phyloP scores from a whole-genome alignment of 2,797 vertebrate genomes.

The Phoxinus dragarum region DNA sequence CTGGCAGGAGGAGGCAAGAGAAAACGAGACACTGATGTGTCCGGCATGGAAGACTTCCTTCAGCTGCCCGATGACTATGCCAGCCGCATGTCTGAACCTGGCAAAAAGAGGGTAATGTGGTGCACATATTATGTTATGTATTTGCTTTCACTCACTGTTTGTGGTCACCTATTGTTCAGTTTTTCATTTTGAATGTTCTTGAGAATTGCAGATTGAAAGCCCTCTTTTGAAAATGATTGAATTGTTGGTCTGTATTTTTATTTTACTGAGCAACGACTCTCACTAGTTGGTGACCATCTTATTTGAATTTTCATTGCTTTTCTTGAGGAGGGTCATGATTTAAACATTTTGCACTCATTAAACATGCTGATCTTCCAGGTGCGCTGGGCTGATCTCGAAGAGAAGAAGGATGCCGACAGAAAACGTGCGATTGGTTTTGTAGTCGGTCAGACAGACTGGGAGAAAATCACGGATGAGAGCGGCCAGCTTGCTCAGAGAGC shows the following conservation, averaged over 20 bases:
- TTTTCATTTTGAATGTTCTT: background rate
- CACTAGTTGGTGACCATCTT: background rate
- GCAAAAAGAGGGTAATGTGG: conserved; percentile 94
- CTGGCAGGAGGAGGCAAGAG: conserved; percentile 90
- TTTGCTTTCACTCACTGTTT: background rate
- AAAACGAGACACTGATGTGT: conserved; percentile 89
- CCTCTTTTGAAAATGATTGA: background rate
- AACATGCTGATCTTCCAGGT: conserved; percentile 79
- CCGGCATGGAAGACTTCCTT: conserved; percentile 94
- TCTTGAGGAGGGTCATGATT: background rate
- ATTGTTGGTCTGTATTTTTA: conserved; percentile 21
- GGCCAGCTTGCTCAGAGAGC: conserved; percentile 96
- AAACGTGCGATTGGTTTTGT: conserved; percentile 99
- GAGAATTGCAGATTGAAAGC: conserved; percentile 21
- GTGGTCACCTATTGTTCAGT: background rate
- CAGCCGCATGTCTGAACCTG: conserved; percentile 93
- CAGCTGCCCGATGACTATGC: conserved; percentile 98
- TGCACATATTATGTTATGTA: background rate
- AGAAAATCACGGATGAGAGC: conserved; percentile 99
- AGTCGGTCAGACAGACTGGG: conserved; percentile 99
- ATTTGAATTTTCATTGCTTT: background rate
- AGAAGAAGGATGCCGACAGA: conserved; percentile 96
- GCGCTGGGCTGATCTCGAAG: conserved; percentile 98
- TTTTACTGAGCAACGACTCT: background rate
- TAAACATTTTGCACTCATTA: background rate